A percentile compares a stretch with the other conserved stretches of the same genome.
phyloP scores from a whole-genome alignment of 1,140 invertebrate genomes.

The Drosophila mauritiana region DNA sequence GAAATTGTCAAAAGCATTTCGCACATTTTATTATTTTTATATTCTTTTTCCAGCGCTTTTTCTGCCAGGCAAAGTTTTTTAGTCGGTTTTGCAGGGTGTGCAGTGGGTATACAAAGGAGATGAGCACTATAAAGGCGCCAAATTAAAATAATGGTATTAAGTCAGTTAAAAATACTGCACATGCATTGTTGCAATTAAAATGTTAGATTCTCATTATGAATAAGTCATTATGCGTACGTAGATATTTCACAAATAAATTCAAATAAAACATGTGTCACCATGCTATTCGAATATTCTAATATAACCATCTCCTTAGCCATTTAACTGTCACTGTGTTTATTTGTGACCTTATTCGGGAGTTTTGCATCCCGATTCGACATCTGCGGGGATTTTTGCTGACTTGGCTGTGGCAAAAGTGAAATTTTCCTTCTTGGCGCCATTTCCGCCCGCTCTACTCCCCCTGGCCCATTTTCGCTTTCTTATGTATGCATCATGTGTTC shows the following conservation, averaged over 20 bases:
- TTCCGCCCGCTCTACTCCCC: neutral
- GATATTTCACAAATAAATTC: neutral
- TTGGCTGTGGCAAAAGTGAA: slow-evolving; percentile 50
- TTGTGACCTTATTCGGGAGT: slow-evolving; percentile 33
- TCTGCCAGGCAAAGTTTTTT: slow-evolving; percentile 43
- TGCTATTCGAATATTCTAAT: slow-evolving; percentile 8
- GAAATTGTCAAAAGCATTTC: slow-evolving; percentile 83
- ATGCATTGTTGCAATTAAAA: neutral
- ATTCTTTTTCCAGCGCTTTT: slow-evolving; percentile 23
- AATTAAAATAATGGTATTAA: neutral
- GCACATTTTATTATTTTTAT: slow-evolving; percentile 72
- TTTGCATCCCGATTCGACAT: slow-evolving; percentile 53
- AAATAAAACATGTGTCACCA: too few species aligned
- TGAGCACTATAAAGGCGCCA: too few species aligned
- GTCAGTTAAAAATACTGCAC: neutral
- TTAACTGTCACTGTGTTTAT: slow-evolving; percentile 30
- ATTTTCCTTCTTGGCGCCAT: slow-evolving; percentile 19
- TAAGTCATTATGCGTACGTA: neutral
- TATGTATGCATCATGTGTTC: slow-evolving; percentile 67
- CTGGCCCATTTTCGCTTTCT: slow-evolving; percentile 39
- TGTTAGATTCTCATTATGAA: too few species aligned
- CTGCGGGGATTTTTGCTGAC: slow-evolving; percentile 57
- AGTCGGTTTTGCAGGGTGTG: slow-evolving; percentile 30
- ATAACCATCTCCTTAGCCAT: neutral
- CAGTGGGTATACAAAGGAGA: slow-evolving; percentile 4